Conservation (phyloP, 1,140 invertebrate genomes). For the Drosophila neocordata region DNA sequence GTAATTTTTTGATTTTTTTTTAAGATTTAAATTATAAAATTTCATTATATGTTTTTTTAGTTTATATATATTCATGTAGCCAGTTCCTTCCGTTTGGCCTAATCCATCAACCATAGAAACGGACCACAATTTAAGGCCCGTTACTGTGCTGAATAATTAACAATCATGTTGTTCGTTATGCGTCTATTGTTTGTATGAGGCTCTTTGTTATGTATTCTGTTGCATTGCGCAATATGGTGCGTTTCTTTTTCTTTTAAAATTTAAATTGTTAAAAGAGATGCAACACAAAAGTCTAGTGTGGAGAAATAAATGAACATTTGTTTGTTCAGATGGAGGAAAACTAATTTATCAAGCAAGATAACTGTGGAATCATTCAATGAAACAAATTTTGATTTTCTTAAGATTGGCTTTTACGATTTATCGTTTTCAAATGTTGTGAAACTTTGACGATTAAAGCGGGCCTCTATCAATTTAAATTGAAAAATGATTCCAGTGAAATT, state of each 20-base stretch:
- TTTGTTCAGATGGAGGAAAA: constrained; percentile 22
- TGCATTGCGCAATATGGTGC: constrained; percentile 65
- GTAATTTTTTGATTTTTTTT: not conserved
- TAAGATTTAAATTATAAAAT: not conserved
- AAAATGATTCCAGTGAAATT: constrained; percentile 30
- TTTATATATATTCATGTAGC: not conserved
- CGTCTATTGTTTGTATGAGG: constrained; percentile 63
- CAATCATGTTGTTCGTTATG: constrained; percentile 69
- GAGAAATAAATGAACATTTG: constrained; percentile 32
- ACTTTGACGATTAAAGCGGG: constrained; percentile 28
- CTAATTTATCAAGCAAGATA: constrained; percentile 21
- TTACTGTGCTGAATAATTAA: constrained; percentile 73
- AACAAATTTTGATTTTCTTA: constrained; percentile 18
- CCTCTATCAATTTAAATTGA: constrained; percentile 18
- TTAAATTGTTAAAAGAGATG: constrained; percentile 29
- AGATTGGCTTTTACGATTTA: not conserved
- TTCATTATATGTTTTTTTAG: not conserved
- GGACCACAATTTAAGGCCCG: constrained; percentile 53
- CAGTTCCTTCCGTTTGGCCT: constrained; percentile 59
- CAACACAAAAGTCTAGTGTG: constrained; percentile 27
- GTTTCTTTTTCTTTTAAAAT: not conserved
- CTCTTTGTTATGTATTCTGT: constrained; percentile 71
- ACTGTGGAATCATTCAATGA: not conserved
- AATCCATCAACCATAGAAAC: constrained; percentile 22
- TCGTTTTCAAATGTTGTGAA: constrained; percentile 6